phyloP scores from a whole-genome alignment of 2,888 invertebrate genomes.

The Tachina fera region DNA sequence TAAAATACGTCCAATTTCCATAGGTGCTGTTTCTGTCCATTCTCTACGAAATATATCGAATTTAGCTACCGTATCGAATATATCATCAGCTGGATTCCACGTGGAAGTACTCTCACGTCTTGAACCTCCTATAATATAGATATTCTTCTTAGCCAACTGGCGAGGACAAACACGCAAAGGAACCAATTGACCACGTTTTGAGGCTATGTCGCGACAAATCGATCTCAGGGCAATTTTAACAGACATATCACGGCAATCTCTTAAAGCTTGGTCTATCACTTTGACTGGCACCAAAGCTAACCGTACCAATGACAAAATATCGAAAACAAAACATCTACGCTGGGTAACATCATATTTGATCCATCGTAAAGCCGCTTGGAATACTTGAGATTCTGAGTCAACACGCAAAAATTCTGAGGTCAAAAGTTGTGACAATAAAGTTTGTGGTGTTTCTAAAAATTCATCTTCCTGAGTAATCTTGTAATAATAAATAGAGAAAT shows the following conservation, averaged over 20 bases:
- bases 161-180: slow-evolving; percentile 90
- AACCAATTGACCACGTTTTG: slow-evolving; percentile 90
- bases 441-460: slow-evolving; percentile 91
- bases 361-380: slow-evolving; percentile 94
- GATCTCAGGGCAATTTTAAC: slow-evolving; percentile 91
- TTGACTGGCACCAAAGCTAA: slow-evolving; percentile 92
- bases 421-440: slow-evolving; percentile 89
- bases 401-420: slow-evolving; percentile 94
- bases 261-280: slow-evolving; percentile 90
- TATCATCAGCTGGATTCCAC: slow-evolving; percentile 91
- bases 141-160: slow-evolving; percentile 92
- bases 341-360: slow-evolving; percentile 90
- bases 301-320: slow-evolving; percentile 91
- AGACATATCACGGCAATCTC: slow-evolving; percentile 91
- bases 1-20: slow-evolving; percentile 92
- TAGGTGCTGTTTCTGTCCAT: slow-evolving; percentile 92
- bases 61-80: slow-evolving; percentile 92
- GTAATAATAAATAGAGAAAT: background rate
- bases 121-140: slow-evolving; percentile 94
- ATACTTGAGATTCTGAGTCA: slow-evolving; percentile 94
- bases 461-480: slow-evolving; percentile 89
- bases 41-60: slow-evolving; percentile 88
- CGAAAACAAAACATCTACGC: slow-evolving; percentile 92
- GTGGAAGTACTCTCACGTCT: slow-evolving; percentile 89
- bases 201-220: slow-evolving; percentile 89